Evolutionary conservation across 2,888 invertebrate genomes (phyloP).

Genomic region (Xiphydria camelus): DNA sequence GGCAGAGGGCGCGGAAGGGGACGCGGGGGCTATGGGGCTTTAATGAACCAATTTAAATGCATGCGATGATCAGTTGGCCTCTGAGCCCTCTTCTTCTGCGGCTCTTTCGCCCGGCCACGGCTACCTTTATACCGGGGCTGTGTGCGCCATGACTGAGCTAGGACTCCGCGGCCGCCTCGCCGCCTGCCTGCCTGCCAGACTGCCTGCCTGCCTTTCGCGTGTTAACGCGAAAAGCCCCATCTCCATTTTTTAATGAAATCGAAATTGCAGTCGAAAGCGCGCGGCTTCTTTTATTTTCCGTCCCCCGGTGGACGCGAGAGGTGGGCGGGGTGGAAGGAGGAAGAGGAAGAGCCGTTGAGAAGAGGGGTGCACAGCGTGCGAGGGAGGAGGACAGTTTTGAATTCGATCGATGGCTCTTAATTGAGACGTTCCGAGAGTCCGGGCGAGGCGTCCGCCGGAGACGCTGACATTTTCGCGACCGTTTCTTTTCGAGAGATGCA

Average conservation of each 20-base stretch:
- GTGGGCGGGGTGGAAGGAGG: too few species aligned
- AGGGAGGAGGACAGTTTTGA: too few species aligned
- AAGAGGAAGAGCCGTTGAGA: too few species aligned
- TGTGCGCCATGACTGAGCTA: constrained; percentile 38
- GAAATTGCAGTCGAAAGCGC: constrained; percentile 32
- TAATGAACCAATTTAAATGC: constrained; percentile 59
- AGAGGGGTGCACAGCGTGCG: too few species aligned
- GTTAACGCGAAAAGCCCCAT: constrained; percentile 28
- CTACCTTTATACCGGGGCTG: constrained; percentile 40
- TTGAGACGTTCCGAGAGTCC: too few species aligned
- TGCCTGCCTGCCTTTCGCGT: constrained; percentile 7
- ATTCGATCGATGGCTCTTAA: too few species aligned
- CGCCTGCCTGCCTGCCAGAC: background rate
- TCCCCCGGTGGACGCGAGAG: too few species aligned
- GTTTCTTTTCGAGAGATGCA: too few species aligned
- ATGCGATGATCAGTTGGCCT: constrained; percentile 59
- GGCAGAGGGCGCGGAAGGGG: constrained; percentile 26
- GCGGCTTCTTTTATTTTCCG: constrained; percentile 6
- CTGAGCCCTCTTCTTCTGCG: constrained; percentile 51
- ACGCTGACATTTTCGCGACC: too few species aligned
- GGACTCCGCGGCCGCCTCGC: constrained; percentile 22
- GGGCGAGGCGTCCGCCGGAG: too few species aligned
- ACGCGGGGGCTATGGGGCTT: constrained; percentile 41
- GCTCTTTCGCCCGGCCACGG: constrained; percentile 40
- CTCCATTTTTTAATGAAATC: constrained; percentile 43